Conservation (phyloP, 2,888 invertebrate species). For the Biston stratarius region DNA sequence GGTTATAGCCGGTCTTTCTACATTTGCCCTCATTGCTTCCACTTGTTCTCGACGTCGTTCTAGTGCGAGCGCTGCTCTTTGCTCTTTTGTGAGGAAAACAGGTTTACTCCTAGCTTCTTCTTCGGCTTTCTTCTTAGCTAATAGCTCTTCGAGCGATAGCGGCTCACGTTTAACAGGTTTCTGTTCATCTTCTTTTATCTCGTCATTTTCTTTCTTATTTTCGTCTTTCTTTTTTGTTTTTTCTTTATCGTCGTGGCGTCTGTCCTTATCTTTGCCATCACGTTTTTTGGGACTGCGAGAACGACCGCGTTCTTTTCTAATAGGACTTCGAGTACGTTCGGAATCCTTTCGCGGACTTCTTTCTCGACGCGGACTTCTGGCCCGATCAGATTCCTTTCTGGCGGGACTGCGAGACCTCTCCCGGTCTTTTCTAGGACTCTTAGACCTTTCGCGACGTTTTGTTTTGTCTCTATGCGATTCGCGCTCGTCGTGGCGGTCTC, state of each 20-base stretch:
- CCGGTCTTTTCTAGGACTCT: conserved; percentile 71
- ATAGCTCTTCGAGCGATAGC: conserved; percentile 96
- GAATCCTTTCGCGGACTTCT: conserved; percentile 48
- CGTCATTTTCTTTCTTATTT: conserved; percentile 70
- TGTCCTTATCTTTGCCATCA: conserved; percentile 70
- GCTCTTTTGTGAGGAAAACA: conserved; percentile 98
- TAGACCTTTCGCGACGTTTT: conserved; percentile 74
- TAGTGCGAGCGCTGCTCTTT: conserved; percentile 95
- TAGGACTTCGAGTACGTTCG: conserved; percentile 57
- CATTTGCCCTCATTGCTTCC: conserved; percentile 90
- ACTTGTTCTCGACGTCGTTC: conserved; percentile 96
- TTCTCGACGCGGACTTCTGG: conserved; percentile 46
- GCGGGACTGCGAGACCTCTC: conserved; percentile 70
- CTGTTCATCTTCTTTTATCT: conserved; percentile 69
- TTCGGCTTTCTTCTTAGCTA: conserved; percentile 98
- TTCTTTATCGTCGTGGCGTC: conserved; percentile 77
- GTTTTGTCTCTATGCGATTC: conserved; percentile 75
- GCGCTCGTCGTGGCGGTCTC: conserved; percentile 77
- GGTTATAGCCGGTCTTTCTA: conserved; percentile 79
- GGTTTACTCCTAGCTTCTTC: conserved; percentile 98
- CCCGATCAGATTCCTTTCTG: conserved; percentile 66
- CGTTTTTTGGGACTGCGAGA: conserved; percentile 77
- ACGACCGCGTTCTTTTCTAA: conserved; percentile 67
- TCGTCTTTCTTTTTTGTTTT: conserved; percentile 74
- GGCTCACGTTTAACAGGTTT: conserved; percentile 89